Conservation (phyloP, 1,140 invertebrate genomes). For the Acromyrmex charruanus region DNA sequence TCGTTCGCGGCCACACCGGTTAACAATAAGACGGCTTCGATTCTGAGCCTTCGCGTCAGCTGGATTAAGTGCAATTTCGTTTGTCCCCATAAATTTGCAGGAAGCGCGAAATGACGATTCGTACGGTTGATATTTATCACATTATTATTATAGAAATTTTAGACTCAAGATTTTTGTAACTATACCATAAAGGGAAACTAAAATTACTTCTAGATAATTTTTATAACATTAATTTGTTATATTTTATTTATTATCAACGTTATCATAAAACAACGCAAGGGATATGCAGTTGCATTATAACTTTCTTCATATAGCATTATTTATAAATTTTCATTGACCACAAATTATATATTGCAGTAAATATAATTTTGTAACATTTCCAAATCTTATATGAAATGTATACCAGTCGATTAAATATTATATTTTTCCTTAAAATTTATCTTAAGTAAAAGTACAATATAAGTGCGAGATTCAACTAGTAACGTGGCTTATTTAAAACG, state of each 20-base stretch:
- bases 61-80: neutral
- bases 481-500: neutral
- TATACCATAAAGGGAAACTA: neutral
- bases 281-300: neutral
- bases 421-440: neutral
- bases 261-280: neutral
- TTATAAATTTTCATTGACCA: neutral
- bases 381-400: neutral
- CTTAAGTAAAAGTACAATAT: neutral
- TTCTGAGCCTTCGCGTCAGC: neutral
- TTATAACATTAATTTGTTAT: neutral
- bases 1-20: constrained; percentile 14
- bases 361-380: neutral
- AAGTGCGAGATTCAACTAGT: neutral
- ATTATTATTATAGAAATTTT: neutral
- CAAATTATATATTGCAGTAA: neutral
- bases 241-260: neutral
- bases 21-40: neutral
- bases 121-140: neutral
- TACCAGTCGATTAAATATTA: neutral
- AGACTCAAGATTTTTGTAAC: neutral
- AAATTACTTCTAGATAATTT: neutral
- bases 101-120: neutral
- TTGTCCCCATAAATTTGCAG: neutral
- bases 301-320: neutral